Evolutionary conservation across 1,140 invertebrate genomes (phyloP), one percentile per base, ranked within the genome.

Genomic region (Penaeus chinensis): DNA sequence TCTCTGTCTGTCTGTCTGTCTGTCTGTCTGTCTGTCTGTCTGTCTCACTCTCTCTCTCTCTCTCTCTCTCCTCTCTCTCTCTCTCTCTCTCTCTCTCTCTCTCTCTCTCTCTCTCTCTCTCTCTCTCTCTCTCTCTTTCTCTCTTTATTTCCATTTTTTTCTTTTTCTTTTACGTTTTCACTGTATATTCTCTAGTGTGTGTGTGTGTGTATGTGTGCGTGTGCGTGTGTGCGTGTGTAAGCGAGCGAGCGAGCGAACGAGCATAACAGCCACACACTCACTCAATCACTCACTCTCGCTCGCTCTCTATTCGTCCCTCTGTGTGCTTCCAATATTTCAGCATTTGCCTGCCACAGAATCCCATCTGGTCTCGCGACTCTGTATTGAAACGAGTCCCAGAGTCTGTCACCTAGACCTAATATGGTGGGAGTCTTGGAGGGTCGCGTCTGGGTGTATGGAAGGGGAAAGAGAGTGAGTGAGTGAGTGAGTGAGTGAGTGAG

Each of bases 371-470:
- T 69, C 27, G 11, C n/a, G 66, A 69, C 22, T 69, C 27, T 27
- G 66, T 69, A 69, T 69, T 69, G 66, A 69, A 69, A 69, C 66
- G 66, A 69, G 66, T 24, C 66, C 27, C 66, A 69, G 20, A 69
- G n/a, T 69, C 47, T 47, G 47, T 47, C 47, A 47, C 47, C 47
- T 47, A 47, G 47, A 47, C 47, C 47, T 47, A 47, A 47, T 47
- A 47, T 47, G 47, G 4, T 47, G 47, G 4, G 47, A 47, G 47
- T 47, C 47, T 47, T 47, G 47, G 47, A 47, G 47, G 47, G 47
- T 47, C 47, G 47, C 47, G 47, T 47, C 47, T 47, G 47, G 47
- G 11, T 47, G 47, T 47, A 47, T 1, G 47, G 47, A 47, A 47
- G 47, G 7, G 47, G 47, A 47, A 13, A 13, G 0, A 47, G 47